Conservation (phyloP, 2,113 vertebrate genomes). For the Misgurnus mizolepis region DNA sequence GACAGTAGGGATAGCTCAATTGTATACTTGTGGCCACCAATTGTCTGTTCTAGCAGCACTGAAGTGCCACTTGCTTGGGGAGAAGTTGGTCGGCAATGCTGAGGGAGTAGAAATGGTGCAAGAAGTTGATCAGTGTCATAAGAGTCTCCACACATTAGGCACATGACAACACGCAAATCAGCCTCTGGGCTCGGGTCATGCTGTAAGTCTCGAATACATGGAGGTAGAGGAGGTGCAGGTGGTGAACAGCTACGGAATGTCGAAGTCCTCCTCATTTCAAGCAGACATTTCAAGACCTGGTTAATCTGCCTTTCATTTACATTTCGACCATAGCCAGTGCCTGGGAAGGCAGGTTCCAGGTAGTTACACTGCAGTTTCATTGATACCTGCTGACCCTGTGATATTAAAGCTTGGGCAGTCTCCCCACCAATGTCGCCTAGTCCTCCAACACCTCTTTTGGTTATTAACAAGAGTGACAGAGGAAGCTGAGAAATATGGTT, state of each 20-base stretch:
- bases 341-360: slow-evolving; percentile 86
- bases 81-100: slow-evolving; percentile 80
- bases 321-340: slow-evolving; percentile 88
- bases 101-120: slow-evolving; percentile 84
- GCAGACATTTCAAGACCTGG: slow-evolving; percentile 85
- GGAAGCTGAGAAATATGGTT: slow-evolving; percentile 83
- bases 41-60: slow-evolving; percentile 82
- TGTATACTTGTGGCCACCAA: slow-evolving; percentile 81
- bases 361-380: slow-evolving; percentile 91
- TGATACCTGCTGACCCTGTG: slow-evolving; percentile 92
- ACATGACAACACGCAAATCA: slow-evolving; percentile 90
- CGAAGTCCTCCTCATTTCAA: slow-evolving; percentile 87
- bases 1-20: slow-evolving; percentile 89
- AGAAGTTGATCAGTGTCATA: slow-evolving; percentile 86
- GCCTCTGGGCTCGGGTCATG: slow-evolving; percentile 78
- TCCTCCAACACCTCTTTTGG: slow-evolving; percentile 84
- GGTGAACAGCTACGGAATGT: slow-evolving; percentile 76
- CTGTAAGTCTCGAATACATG: slow-evolving; percentile 80
- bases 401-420: slow-evolving; percentile 87
- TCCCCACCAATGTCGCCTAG: slow-evolving; percentile 85
- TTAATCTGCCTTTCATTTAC: slow-evolving; percentile 93
- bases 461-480: slow-evolving; percentile 85
- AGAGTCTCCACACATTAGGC: slow-evolving; percentile 93
- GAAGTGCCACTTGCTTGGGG: slow-evolving; percentile 75
- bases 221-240: slow-evolving; percentile 74